Percentiles rank a stretch among this genome's conserved stretches.
Conservation (phyloP, 2,113 vertebrate genomes). For the Danionella cerebrum region DNA sequence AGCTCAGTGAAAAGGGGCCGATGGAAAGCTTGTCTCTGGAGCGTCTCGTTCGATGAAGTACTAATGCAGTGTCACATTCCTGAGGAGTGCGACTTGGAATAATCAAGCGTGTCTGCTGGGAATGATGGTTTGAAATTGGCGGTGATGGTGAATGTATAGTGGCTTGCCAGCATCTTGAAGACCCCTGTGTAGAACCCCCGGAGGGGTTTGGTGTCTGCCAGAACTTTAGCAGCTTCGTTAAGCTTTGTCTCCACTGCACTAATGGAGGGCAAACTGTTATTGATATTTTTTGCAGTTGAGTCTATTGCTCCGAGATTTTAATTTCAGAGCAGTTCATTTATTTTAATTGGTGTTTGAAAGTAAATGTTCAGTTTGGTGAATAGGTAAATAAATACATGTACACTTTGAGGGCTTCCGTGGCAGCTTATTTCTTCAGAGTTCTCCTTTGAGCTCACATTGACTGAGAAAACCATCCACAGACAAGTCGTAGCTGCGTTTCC, state of each 20-base stretch:
- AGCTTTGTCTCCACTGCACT: neutral
- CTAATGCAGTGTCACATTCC: constrained; percentile 5
- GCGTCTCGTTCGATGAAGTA: constrained; percentile 13
- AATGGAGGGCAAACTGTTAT: neutral
- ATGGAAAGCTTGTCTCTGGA: constrained; percentile 11
- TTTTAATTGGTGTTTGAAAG: too few species aligned
- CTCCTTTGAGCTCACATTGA: too few species aligned
- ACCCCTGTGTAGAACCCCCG: constrained; percentile 7
- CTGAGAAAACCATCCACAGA: too few species aligned
- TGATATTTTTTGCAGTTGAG: neutral
- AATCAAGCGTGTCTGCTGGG: constrained; percentile 18
- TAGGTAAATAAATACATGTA: too few species aligned
- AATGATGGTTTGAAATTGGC: neutral
- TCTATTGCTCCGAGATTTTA: neutral
- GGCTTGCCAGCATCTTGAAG: constrained; percentile 2
- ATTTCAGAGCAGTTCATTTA: too few species aligned
- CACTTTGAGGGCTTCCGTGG: too few species aligned
- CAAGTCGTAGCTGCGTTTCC: too few species aligned
- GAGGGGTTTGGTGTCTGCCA: neutral
- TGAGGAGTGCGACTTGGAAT: constrained; percentile 23
- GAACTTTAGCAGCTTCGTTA: constrained; percentile 25
- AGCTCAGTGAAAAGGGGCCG: neutral
- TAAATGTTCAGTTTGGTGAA: too few species aligned
- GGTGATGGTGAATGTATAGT: neutral
- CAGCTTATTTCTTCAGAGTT: too few species aligned